Conservation (phyloP, 1,140 invertebrate genomes). For the Scaptomyza graminum region DNA sequence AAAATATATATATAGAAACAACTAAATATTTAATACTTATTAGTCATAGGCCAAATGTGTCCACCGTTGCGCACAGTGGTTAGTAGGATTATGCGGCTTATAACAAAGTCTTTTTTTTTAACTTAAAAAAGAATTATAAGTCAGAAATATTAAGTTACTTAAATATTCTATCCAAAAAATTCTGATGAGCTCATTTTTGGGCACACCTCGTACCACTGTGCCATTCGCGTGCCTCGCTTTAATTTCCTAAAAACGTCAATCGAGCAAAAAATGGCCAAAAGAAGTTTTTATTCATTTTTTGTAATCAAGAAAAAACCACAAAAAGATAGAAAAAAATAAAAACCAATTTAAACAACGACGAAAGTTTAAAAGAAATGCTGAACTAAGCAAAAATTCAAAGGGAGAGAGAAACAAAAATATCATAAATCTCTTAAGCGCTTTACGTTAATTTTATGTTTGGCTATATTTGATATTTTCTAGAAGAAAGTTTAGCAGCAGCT, state of each 20-base stretch:
- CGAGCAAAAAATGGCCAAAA: constrained; percentile 1
- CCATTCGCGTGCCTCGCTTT: constrained; percentile 27
- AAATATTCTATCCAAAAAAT: background rate
- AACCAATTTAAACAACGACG: constrained; percentile 30
- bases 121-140: constrained; percentile 9
- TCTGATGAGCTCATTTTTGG: background rate
- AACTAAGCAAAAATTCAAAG: too few species aligned
- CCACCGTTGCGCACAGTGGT: constrained; percentile 43
- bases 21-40: constrained; percentile 54
- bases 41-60: constrained; percentile 20
- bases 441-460: constrained; percentile 33
- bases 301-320: constrained; percentile 14
- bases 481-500: constrained; percentile 46
- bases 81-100: background rate
- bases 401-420: constrained; percentile 26
- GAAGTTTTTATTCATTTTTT: background rate
- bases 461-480: constrained; percentile 36
- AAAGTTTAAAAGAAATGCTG: constrained; percentile 19
- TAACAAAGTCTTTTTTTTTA: too few species aligned
- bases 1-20: constrained; percentile 20
- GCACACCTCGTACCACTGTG: constrained; percentile 28
- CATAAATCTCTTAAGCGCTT: constrained; percentile 29
- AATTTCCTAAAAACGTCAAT: constrained; percentile 13
- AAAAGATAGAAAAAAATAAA: constrained; percentile 14
- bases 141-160: too few species aligned